Evolutionary conservation across 1,140 invertebrate genomes (phyloP), one percentile per base, ranked within the genome.

Genomic region (Camponotus pennsylvanicus): DNA sequence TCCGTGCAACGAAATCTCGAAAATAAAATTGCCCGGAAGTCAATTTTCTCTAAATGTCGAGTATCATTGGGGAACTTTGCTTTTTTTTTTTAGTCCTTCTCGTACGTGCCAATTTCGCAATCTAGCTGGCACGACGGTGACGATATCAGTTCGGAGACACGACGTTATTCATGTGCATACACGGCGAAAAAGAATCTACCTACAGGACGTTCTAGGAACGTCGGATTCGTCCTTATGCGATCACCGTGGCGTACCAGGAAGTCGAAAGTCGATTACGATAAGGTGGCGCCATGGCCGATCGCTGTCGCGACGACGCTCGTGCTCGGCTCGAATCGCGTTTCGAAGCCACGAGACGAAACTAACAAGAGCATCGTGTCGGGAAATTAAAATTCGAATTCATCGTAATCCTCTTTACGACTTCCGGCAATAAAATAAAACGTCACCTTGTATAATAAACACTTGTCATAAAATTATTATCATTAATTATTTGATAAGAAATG

Each of bases 221-320:
- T 71, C 59, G 63, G 57, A 86, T 84, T 75, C 87, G 85, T 76
- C 59, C 69, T 87, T 89, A 80, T 49, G 82, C 84, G 73, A 90
- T 79, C 75, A 8, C 40, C 34, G 49, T 64, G 59, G 59, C 27
- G 69, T 90, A 87, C 89, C 85, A 87, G 87, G 87, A 90, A 89
- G 80, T 89, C 45, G 34, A 67, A 45, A 42, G 49, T 59, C 45
- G 87, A 85, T 87, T 87, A 71, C 85, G 87, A 90, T 90, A 90
- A 90, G 71, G 70, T 71, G 87, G 87, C 88, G 88, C 88, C 85
- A 64, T 32, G 88, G 67, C 55, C 78, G 57, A 82, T 86, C 64
- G 78, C 64, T 79, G 40, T 83, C 49, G 57, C 70, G 59, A 63
- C 86, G 55, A 80, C 49, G 32, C 64, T 45, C 52, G 37, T 49